Conservation (phyloP, 2,113 vertebrate genomes). For the Aleadryas rufinucha region DNA sequence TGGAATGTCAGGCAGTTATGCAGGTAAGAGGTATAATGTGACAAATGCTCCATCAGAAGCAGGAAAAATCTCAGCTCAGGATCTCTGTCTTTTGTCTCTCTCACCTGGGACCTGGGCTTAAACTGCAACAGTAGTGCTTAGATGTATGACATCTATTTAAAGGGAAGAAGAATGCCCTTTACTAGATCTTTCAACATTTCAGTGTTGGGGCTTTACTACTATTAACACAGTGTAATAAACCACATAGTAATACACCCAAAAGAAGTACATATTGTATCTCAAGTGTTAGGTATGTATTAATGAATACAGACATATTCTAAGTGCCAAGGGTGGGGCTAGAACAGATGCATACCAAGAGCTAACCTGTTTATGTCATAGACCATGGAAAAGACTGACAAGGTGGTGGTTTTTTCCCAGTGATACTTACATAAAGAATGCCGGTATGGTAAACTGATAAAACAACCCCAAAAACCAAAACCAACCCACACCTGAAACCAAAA, state of each 20-base stretch:
- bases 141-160: background rate
- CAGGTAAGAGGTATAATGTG: background rate
- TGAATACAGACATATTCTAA: background rate
- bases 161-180: background rate
- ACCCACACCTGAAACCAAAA: background rate
- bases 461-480: background rate
- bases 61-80: background rate
- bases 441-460: background rate
- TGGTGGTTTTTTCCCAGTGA: background rate
- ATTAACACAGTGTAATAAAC: background rate
- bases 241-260: background rate
- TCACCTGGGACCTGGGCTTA: background rate
- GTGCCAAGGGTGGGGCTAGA: background rate
- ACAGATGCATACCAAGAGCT: background rate
- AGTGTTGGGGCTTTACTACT: background rate
- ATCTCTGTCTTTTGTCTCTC: background rate
- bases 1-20: background rate
- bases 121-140: background rate
- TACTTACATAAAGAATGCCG: background rate
- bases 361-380: background rate
- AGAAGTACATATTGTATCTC: background rate
- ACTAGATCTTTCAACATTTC: background rate
- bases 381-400: background rate
- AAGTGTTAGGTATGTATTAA: background rate
- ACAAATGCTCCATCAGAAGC: background rate